Base-by-base conservation (phyloP, 2,797 vertebrate species). In the Silurus lanzhouensis region DNA sequence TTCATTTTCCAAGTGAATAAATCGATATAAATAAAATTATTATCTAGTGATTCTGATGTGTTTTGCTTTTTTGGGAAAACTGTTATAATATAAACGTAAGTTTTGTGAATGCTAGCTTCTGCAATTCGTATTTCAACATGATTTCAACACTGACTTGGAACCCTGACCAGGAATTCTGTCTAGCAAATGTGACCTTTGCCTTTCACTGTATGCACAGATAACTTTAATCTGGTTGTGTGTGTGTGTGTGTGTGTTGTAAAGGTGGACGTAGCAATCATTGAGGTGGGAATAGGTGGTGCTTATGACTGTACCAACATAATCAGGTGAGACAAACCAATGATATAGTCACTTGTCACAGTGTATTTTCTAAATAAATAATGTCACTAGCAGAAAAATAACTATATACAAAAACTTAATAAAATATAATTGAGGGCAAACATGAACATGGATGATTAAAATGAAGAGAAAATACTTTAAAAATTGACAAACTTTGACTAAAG, bases 251-350 rank as follows among this genome's bases (percentile, higher is more conserved):
- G 78, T 68, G 6, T 81, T 13, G 58, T 86, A 22, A 89, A 99
- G 98, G 97, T 99, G 87, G 97, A 99, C 87, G 85, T 99, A 87
- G 98, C 98, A 0, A 94, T 99, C 80, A 91, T 99, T 74, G 98
- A 99, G 91, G 98, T 99, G 78, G 98, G 98, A 61, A 98, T 99
- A 0, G 98, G 98, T 0, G 98, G 98, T 0, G 96, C 97, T 0
- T 99, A 96, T 0, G 98, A 99, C 92, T 97, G 97, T 88, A 99
- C 98, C n/a, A 99, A 99, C 88, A 97, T 99, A 8, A 94, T 99
- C 91, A 94, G 96, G 98, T 98, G 87, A 93, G 89, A 87, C 83
- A 68, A 46, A 55, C 48, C 48, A 52, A 52, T 52, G 48, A 52
- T 52, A 52, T 10, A 10, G 46, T 15, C 5, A 22, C 5, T 52